phyloP scores from a whole-genome alignment of 2,888 invertebrate genomes.

The Diarsia rubi region DNA sequence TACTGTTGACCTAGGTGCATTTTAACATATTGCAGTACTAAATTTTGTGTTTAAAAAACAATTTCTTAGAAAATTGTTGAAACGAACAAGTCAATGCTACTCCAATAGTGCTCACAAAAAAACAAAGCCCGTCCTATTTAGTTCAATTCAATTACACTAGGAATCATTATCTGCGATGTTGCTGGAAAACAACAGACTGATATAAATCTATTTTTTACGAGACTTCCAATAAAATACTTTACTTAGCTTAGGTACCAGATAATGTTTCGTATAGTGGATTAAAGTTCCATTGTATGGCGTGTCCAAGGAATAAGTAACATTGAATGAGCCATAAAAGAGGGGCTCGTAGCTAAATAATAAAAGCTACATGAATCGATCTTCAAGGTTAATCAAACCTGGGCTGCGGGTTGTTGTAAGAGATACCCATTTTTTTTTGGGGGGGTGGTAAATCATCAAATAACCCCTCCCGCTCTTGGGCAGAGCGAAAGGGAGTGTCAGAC shows the following conservation, averaged over 20 bases:
- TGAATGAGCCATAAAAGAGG: background rate
- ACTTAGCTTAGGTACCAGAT: background rate
- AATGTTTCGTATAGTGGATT: constrained; percentile 36
- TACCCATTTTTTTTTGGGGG: too few species aligned
- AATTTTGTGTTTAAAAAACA: background rate
- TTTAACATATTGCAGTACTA: background rate
- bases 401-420: too few species aligned
- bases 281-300: constrained; percentile 24
- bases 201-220: constrained; percentile 50
- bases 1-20: background rate
- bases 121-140: background rate
- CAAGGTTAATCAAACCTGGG: background rate
- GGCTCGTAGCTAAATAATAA: background rate
- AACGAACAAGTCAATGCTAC: background rate
- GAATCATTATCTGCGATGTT: constrained; percentile 3
- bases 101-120: background rate
- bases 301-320: constrained; percentile 6
- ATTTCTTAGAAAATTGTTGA: background rate
- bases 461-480: too few species aligned
- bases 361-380: background rate
- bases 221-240: constrained; percentile 26
- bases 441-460: too few species aligned
- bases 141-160: constrained; percentile 25
- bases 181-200: constrained; percentile 14
- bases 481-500: too few species aligned